Evolutionary conservation across 1,140 invertebrate species (phyloP).

Genomic region (Rhynchophorus ferrugineus): DNA sequence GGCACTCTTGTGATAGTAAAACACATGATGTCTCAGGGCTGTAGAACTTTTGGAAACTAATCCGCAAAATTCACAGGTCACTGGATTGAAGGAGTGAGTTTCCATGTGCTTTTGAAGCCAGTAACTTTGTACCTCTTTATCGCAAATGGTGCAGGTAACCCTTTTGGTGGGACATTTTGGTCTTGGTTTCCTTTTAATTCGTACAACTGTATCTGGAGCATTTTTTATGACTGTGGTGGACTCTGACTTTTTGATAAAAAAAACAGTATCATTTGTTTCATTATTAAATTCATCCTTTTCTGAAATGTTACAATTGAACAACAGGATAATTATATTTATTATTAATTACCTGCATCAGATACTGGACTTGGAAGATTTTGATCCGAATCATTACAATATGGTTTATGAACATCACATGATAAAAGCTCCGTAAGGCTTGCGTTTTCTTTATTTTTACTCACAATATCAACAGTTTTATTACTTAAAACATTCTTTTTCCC

Average conservation of each 20-base stretch:
- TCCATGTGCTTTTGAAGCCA: constrained; percentile 20
- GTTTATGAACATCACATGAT: no score
- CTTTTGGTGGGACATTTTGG: constrained; percentile 8
- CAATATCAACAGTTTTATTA: no score
- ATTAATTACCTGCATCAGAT: no score
- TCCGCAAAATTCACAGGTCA: constrained; percentile 17
- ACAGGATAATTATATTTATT: no score
- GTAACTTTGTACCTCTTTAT: constrained; percentile 14
- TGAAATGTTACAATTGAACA: constrained; percentile 11
- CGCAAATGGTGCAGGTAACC: constrained; percentile 21
- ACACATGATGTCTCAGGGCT: constrained; percentile 15
- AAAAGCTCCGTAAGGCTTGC: constrained; percentile 15
- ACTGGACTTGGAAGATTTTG: no score
- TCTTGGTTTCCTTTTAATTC: no score
- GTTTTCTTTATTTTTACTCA: no score
- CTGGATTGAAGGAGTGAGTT: constrained; percentile 27
- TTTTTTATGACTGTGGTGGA: no score
- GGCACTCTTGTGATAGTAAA: constrained; percentile 12
- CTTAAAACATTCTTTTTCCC: no score
- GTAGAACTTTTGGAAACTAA: constrained; percentile 17
- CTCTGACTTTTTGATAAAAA: no score
- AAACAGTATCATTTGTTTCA: neutral
- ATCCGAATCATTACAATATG: no score
- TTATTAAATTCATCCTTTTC: constrained; percentile 4
- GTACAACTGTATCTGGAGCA: no score